A percentile compares a stretch with the other conserved stretches of the same genome.
Evolutionary conservation across 1,140 invertebrate genomes (phyloP).

Genomic region (Cherax quadricarinatus): DNA sequence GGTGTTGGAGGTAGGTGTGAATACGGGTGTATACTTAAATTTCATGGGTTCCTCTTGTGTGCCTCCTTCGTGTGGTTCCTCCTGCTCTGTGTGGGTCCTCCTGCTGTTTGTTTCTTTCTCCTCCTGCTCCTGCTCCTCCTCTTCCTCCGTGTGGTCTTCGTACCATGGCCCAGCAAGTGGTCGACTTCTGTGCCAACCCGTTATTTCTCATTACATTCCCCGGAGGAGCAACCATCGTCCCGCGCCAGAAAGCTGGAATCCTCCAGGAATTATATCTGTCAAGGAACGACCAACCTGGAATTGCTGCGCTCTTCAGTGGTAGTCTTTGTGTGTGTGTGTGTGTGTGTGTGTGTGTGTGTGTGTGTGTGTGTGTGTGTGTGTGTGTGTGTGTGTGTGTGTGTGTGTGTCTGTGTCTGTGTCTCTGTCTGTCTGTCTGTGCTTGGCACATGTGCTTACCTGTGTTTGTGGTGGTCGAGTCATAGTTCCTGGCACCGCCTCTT

Average conservation of each 20-base stretch:
- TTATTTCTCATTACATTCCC: not conserved
- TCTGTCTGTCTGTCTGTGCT: too few relatives aligned
- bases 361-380: not conserved
- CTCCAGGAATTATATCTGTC: not conserved
- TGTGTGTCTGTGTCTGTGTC: not conserved
- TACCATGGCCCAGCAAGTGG: too few relatives aligned
- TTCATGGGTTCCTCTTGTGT: too few relatives aligned
- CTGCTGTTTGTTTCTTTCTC: too few relatives aligned
- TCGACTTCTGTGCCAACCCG: not conserved
- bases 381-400: not conserved
- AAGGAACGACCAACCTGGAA: not conserved
- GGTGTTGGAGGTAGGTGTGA: too few relatives aligned
- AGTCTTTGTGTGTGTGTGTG: too few relatives aligned
- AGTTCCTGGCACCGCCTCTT: too few relatives aligned
- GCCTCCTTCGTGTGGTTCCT: not conserved
- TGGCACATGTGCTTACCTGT: too few relatives aligned
- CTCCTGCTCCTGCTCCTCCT: not conserved
- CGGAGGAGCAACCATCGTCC: not conserved
- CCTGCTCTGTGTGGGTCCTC: not conserved
- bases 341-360: not conserved
- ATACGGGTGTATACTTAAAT: too few relatives aligned
- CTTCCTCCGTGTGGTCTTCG: too few relatives aligned
- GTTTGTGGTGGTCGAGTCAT: too few relatives aligned
- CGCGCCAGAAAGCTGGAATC: not conserved
- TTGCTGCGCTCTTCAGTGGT: not conserved